Evolutionary conservation across 2,113 vertebrate genomes (phyloP).

Genomic region (Heteronetta atricapilla): DNA sequence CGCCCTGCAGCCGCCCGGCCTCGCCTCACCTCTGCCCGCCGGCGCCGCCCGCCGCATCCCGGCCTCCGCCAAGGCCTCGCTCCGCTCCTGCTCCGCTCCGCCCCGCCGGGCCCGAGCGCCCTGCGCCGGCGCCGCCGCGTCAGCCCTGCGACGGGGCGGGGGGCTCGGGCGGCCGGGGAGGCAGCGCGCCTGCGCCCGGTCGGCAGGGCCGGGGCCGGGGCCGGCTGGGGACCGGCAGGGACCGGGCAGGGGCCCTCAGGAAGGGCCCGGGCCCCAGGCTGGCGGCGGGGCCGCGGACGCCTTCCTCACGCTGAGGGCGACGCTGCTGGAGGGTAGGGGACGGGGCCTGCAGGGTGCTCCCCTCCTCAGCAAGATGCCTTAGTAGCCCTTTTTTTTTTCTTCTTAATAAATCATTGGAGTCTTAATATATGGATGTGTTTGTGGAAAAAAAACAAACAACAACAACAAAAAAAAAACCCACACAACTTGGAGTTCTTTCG

Average conservation of each 20-base stretch:
- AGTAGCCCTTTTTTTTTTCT: too few relatives aligned
- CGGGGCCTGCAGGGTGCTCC: too few relatives aligned
- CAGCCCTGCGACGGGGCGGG: background rate
- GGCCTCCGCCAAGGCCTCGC: background rate
- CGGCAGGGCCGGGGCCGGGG: too few relatives aligned
- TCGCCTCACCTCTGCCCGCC: background rate
- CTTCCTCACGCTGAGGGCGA: too few relatives aligned
- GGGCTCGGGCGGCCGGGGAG: background rate
- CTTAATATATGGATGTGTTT: background rate
- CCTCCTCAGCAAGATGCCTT: too few relatives aligned
- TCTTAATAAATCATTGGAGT: background rate
- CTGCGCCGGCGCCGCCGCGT: background rate
- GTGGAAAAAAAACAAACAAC: background rate
- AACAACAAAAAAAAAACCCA: background rate
- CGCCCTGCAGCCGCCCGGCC: too few relatives aligned
- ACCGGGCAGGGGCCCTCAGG: background rate
- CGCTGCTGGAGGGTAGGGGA: too few relatives aligned
- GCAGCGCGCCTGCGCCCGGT: background rate
- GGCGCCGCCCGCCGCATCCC: background rate
- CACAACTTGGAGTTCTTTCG: too few relatives aligned
- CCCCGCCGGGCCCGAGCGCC: background rate
- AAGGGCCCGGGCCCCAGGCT: too few relatives aligned
- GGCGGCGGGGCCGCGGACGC: background rate
- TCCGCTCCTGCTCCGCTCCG: background rate
- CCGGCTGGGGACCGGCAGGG: too few relatives aligned